Evolutionary conservation across 2,888 invertebrate species (phyloP), one percentile per base, ranked within the genome.

Genomic region (Diadromus collaris): DNA sequence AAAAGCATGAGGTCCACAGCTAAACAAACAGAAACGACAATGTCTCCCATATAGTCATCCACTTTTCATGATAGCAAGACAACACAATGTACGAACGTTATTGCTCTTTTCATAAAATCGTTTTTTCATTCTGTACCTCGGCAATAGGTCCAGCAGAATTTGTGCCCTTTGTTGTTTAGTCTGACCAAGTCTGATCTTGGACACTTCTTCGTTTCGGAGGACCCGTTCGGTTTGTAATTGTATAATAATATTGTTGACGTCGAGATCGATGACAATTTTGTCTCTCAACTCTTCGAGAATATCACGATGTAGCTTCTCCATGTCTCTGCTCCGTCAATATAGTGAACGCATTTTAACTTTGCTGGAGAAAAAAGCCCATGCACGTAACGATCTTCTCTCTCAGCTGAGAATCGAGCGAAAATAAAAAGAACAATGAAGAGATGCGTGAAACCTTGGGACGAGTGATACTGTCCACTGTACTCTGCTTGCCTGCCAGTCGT

Each of bases 1-100:
- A 88, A 92, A 94, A 0, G 93, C 91, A n/a, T 85, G 48, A 29
- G 86, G 81, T 5, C 89, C 89, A 21, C 88, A 85, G 32, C 89
- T 89, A 70, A 72, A 83, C 83, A 70, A 61, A 54, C 32, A 32
- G 27, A 61, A 32, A 56, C 9, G 51, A 68, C 29, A 34, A 58
- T 44, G 44, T 56, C 19, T 9, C 3, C 6, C 9, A 54, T 34
- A n/a, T 6, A 56, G 56, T 56, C n/a, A 16, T 24, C 10, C 27
- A 27, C 16, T 56, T n/a, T 56, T 29, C 29, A 29, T n/a, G 2
- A 0, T 10, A 7, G 2, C 16, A 29, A 27, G 27, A 29, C 6
- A 27, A 56, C n/a, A n/a, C n/a, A n/a, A n/a, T n/a, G n/a, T 19
- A 34, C 34, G 9, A n/a, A 16, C 19, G 3, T 21, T 56, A 9